Evolutionary conservation across 1,140 invertebrate species (phyloP).

Genomic region (Megathymus violae): DNA sequence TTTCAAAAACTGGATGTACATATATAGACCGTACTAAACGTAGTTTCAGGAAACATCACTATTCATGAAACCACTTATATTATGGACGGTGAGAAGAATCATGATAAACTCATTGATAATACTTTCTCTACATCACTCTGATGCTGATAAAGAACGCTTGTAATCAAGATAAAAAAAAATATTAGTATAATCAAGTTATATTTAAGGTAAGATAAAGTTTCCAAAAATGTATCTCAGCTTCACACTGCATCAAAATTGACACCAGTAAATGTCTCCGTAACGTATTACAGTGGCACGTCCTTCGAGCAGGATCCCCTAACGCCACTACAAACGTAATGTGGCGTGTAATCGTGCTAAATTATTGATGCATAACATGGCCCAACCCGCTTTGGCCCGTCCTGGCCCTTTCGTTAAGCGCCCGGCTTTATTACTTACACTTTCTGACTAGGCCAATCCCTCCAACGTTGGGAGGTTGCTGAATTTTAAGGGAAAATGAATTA

Average conservation of each 20-base stretch:
- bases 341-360: slow-evolving; percentile 36
- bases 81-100: too few relatives aligned
- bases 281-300: slow-evolving; percentile 2
- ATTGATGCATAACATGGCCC: slow-evolving; percentile 35
- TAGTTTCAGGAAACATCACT: too few relatives aligned
- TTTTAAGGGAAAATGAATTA: slow-evolving; percentile 14
- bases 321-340: slow-evolving; percentile 31
- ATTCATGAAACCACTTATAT: too few relatives aligned
- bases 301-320: slow-evolving; percentile 19
- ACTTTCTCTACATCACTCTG: too few relatives aligned
- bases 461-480: slow-evolving; percentile 18
- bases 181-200: neutral
- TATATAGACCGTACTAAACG: too few relatives aligned
- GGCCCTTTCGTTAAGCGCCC: slow-evolving; percentile 29
- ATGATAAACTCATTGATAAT: too few relatives aligned
- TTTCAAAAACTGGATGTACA: too few relatives aligned
- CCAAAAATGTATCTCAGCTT: too few relatives aligned
- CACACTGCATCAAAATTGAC: neutral
- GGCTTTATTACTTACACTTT: slow-evolving; percentile 33
- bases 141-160: too few relatives aligned
- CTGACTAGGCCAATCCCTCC: slow-evolving; percentile 14
- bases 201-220: too few relatives aligned
- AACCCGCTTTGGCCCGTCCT: slow-evolving; percentile 28
- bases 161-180: too few relatives aligned
- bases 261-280: neutral